Evolutionary conservation across 2,888 invertebrate genomes (phyloP).

Genomic region (Epicampocera succincta): DNA sequence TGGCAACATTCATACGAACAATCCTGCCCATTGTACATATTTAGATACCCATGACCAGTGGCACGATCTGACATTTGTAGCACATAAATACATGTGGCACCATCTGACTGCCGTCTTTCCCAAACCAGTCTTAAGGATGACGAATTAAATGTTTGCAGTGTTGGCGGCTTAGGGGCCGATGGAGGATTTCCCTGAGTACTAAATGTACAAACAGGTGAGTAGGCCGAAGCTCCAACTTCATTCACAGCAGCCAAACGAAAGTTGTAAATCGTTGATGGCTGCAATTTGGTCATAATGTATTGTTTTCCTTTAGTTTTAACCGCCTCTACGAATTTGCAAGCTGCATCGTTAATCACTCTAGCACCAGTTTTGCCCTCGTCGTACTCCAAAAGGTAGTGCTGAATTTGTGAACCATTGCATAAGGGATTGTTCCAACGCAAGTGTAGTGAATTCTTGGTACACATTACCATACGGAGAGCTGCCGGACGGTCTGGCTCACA

Average conservation of each 20-base stretch:
- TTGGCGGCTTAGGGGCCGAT: constrained; percentile 89
- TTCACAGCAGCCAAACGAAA: constrained; percentile 93
- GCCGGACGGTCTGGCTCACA: constrained; percentile 91
- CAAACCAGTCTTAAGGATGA: constrained; percentile 87
- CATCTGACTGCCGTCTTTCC: constrained; percentile 88
- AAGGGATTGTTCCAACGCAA: constrained; percentile 87
- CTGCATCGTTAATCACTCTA: constrained; percentile 79
- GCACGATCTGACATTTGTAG: constrained; percentile 89
- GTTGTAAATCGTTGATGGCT: constrained; percentile 89
- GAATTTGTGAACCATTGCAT: constrained; percentile 91
- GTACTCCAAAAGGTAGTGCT: constrained; percentile 89
- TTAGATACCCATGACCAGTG: constrained; percentile 89
- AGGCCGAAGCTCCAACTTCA: constrained; percentile 88
- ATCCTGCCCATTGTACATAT: constrained; percentile 90
- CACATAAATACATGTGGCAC: constrained; percentile 85
- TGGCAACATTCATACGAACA: constrained; percentile 86
- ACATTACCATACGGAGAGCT: constrained; percentile 88
- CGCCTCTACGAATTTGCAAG: constrained; percentile 85
- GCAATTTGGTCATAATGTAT: constrained; percentile 88
- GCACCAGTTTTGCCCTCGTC: constrained; percentile 85
- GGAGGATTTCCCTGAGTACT: constrained; percentile 92
- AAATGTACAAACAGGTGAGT: constrained; percentile 86
- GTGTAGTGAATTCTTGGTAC: constrained; percentile 87
- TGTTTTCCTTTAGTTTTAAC: constrained; percentile 89
- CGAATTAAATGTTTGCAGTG: constrained; percentile 85